Evolutionary conservation across 2,797 vertebrate species (phyloP).

Genomic region (Trematomus bernacchii): DNA sequence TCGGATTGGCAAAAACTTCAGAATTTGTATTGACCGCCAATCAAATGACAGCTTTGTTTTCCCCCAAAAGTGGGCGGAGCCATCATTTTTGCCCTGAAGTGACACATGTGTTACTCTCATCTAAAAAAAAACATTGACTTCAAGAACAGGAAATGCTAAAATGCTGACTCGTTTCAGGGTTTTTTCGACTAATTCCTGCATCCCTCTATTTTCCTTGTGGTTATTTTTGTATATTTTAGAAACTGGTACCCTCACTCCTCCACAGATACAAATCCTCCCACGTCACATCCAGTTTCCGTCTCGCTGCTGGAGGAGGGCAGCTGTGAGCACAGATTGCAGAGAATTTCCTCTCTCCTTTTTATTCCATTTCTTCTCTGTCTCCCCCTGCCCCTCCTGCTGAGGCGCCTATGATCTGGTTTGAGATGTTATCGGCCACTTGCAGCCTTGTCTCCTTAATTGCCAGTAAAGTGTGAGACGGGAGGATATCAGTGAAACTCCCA

Average conservation of each 20-base stretch:
- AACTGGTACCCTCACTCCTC: conserved; percentile 7
- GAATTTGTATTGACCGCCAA: too few species aligned
- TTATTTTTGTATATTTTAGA: too few species aligned
- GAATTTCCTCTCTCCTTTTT: conserved; percentile 41
- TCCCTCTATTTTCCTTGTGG: not conserved
- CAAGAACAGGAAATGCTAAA: too few species aligned
- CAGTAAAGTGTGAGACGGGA: conserved; percentile 35
- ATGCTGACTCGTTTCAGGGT: too few species aligned
- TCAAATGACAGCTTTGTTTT: too few species aligned
- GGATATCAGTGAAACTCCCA: conserved; percentile 23
- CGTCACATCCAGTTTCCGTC: not conserved
- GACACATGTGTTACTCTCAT: too few species aligned
- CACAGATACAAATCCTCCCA: conserved; percentile 23
- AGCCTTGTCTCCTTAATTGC: conserved; percentile 50
- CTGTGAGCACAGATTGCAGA: conserved; percentile 37
- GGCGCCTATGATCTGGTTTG: conserved; percentile 15
- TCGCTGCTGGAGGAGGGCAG: conserved; percentile 8
- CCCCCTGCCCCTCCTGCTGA: conserved; percentile 16
- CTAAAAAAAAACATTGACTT: too few species aligned
- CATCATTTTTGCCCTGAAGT: too few species aligned
- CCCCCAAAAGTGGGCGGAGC: too few species aligned
- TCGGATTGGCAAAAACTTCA: too few species aligned
- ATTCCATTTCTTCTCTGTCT: conserved; percentile 35
- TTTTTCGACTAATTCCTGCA: too few species aligned
- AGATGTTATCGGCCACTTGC: conserved; percentile 52